Evolutionary conservation across 2,113 vertebrate species (phyloP).

Genomic region (Tyto alba): DNA sequence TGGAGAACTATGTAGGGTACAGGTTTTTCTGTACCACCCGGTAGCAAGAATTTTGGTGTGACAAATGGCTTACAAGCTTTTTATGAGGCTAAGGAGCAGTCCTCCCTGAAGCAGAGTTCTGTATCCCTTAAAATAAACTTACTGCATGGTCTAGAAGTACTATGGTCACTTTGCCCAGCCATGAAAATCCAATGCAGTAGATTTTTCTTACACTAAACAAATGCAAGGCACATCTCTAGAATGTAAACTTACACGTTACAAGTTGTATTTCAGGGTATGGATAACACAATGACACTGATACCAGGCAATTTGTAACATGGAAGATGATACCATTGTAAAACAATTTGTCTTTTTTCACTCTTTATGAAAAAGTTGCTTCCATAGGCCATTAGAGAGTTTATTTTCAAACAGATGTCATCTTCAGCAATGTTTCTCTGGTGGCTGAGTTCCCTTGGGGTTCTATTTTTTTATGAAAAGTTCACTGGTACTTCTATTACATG

Average conservation of each 20-base stretch:
- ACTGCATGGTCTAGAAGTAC: background rate
- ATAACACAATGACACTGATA: background rate
- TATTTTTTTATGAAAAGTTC: background rate
- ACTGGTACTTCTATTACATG: background rate
- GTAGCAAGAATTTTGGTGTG: background rate
- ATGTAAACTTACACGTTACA: background rate
- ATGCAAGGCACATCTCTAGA: background rate
- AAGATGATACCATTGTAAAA: background rate
- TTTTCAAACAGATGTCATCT: background rate
- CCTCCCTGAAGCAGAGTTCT: background rate
- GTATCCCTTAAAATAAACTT: background rate
- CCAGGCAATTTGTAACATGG: background rate
- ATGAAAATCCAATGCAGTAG: background rate
- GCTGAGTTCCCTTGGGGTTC: background rate
- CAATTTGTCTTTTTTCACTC: background rate
- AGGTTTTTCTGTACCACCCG: background rate
- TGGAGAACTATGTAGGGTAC: background rate
- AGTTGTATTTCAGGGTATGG: background rate
- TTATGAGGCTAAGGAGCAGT: background rate
- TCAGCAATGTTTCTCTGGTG: background rate
- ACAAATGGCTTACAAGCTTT: background rate
- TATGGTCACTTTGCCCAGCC: background rate
- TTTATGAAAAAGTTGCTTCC: background rate
- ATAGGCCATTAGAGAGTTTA: background rate
- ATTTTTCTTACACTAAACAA: background rate